A percentile compares a stretch with the other conserved stretches of the same genome.
These are phyloP conservation scores for Ifrita kowaldi DNA, from an alignment of 2,113 vertebrate genomes.

Conservation along the genomic window DNA sequence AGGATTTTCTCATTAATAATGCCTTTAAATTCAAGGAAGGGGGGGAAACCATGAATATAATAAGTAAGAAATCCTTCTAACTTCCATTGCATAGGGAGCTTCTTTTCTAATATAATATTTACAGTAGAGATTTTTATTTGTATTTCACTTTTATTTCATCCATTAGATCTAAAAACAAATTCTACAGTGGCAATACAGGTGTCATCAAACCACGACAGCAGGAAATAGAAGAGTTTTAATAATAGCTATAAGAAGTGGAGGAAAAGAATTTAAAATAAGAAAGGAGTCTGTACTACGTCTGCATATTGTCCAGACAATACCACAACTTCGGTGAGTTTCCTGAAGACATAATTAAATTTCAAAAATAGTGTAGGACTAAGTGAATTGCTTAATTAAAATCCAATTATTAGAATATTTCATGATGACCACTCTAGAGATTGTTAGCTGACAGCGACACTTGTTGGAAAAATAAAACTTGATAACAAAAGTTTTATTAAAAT, in stretches of 20 bases:
- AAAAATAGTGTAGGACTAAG: constrained; percentile 54
- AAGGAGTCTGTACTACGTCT: not conserved
- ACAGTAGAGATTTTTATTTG: not conserved
- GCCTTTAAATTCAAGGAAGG: not conserved
- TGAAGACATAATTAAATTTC: constrained; percentile 45
- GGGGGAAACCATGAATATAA: not conserved
- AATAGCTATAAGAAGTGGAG: constrained; percentile 1
- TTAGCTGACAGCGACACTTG: constrained; percentile 60
- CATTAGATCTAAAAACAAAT: constrained; percentile 1
- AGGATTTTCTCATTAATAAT: constrained; percentile 7
- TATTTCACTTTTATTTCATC: constrained; percentile 31
- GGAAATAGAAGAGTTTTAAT: constrained; percentile 43
- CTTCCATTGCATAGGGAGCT: not conserved
- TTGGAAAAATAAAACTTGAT: constrained; percentile 62
- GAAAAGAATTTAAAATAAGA: not conserved
- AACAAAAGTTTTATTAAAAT: constrained; percentile 55
- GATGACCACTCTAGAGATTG: constrained; percentile 25
- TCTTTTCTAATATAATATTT: not conserved
- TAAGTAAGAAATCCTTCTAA: not conserved
- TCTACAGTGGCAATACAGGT: not conserved
- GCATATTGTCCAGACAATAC: constrained; percentile 13
- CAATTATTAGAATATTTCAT: constrained; percentile 64
- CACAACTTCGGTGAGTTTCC: constrained; percentile 29
- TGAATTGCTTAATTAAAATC: constrained; percentile 70
- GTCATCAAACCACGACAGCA: not conserved